Base-by-base conservation (phyloP, 2,797 vertebrate genomes). In the Falco rusticolus region DNA sequence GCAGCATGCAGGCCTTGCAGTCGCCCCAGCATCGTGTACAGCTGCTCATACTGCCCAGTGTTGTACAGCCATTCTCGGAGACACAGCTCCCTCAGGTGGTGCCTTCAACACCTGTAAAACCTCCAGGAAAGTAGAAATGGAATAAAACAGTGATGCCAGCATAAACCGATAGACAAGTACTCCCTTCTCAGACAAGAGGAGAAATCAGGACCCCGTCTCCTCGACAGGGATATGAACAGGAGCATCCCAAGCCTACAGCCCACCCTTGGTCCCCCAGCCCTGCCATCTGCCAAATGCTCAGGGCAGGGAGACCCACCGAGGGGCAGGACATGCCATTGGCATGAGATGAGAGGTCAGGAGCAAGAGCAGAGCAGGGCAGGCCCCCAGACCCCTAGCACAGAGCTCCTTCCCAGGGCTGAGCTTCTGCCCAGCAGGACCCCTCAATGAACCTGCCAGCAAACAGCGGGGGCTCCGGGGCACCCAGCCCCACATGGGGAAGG, bases 11-110 rank as follows among this genome's bases (percentile, higher is more conserved):
- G 31, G 22, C 29, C 50, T 57, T 24, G 24, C 45, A 5, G 6
- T 9, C 0, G 0, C 9, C 48, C 70, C 45, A 29, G 33, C 5
- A 6, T 6, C 29, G 64, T 31, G 21, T 17, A 16, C 26, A 59
- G 65, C 24, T 5, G 1, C 39, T 61, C 26, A 12, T 18, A 20
- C 19, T 37, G 47, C 29, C 65, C 11, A 3, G 28, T 5, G 9
- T 5, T 48, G 9, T 19, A 39, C 54, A 64, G 79, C 24, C 25
- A n/a, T 68, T 92, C 61, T 7, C 1, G 0, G 86, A 70, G 77
- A 87, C 80, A 82, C 65, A 94, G 94, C 95, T 97, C 95, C 94
- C 94, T 96, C 94, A 75, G 75, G 82, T 94, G 96, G 96, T 65
- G 51, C 15, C 2, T 59, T 50, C 8, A 51, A 34, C 71, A 85